Conservation (phyloP, 2,797 vertebrate genomes). For the Onychomys arenicola region DNA sequence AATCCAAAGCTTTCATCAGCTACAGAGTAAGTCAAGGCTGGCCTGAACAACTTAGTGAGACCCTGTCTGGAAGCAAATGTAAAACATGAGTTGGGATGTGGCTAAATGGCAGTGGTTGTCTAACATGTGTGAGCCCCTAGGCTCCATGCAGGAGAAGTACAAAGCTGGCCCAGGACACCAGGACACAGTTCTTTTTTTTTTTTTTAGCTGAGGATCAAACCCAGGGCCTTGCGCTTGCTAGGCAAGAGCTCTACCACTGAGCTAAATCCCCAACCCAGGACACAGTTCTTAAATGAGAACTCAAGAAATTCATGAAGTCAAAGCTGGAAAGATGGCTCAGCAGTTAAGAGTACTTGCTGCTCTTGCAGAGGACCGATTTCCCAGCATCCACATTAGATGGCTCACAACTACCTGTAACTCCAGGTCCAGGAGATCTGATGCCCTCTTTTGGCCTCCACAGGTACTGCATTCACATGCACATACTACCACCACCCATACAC, state of each 20-base stretch:
- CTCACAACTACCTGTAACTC: background rate
- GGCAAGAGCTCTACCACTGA: too few relatives aligned
- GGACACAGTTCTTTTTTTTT: background rate
- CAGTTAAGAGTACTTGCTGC: background rate
- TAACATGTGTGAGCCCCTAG: background rate
- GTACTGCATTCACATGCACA: background rate
- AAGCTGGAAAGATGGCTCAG: background rate
- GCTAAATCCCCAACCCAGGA: too few relatives aligned
- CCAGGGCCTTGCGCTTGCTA: too few relatives aligned
- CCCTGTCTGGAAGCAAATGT: background rate
- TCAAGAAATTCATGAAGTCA: background rate
- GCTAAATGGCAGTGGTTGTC: background rate
- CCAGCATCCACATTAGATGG: background rate
- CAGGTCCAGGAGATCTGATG: background rate
- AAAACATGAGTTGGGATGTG: background rate
- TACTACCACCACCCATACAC: background rate
- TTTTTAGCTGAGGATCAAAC: too few relatives aligned
- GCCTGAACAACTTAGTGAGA: background rate
- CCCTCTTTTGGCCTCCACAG: background rate
- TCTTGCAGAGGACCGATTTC: background rate
- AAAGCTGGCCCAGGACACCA: background rate
- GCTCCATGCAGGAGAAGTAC: background rate
- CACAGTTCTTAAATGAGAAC: background rate
- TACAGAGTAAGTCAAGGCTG: background rate
- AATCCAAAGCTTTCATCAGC: background rate